phyloP scores from a whole-genome alignment of 2,888 invertebrate genomes.

The Yponomeuta sedellus region DNA sequence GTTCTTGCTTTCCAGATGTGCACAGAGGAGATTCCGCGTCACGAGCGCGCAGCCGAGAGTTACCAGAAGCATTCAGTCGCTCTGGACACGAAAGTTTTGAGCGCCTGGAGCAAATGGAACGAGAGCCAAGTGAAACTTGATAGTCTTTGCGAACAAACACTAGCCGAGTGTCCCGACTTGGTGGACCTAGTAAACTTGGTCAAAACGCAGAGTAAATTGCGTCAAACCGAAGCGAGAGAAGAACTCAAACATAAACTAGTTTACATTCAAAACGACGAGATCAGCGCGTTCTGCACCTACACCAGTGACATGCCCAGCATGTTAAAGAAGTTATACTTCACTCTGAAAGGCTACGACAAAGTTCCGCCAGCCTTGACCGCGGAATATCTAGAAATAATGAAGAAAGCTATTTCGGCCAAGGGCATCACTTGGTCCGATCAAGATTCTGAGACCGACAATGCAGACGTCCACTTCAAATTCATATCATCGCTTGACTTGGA shows the following conservation, averaged over 20 bases:
- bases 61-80: constrained; percentile 49
- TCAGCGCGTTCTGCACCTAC: constrained; percentile 67
- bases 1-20: constrained; percentile 39
- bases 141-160: constrained; percentile 39
- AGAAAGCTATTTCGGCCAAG: constrained; percentile 75
- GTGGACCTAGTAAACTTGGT: constrained; percentile 43
- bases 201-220: constrained; percentile 45
- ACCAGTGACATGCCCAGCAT: constrained; percentile 70
- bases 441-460: constrained; percentile 36
- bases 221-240: constrained; percentile 57
- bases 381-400: constrained; percentile 77
- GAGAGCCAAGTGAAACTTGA: constrained; percentile 41
- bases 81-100: constrained; percentile 48
- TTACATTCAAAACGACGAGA: constrained; percentile 65
- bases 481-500: constrained; percentile 49
- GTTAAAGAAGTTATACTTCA: constrained; percentile 75
- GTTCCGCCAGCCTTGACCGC: constrained; percentile 72
- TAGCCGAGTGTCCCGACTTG: constrained; percentile 43
- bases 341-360: constrained; percentile 76
- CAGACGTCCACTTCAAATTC: constrained; percentile 46
- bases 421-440: constrained; percentile 78
- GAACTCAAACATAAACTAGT: constrained; percentile 48
- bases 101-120: constrained; percentile 48
- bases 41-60: constrained; percentile 55
- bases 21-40: constrained; percentile 59